phyloP scores from a whole-genome alignment of 2,888 invertebrate species.

The Ochropacha duplaris region DNA sequence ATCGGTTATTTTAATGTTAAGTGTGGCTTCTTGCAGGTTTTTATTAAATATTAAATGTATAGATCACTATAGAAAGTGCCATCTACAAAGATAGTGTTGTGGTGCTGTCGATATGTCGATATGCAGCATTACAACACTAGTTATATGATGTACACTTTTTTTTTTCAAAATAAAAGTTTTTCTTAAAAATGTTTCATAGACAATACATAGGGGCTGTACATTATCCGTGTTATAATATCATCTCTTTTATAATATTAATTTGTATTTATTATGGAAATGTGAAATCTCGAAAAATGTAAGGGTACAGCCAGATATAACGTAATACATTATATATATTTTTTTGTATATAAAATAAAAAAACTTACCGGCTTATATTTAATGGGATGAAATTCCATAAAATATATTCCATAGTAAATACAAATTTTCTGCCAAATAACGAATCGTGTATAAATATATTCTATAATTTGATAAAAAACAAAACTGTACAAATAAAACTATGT shows the following conservation, averaged over 20 bases:
- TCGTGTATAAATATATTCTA: not conserved
- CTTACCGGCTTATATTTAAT: not conserved
- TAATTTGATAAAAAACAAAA: not conserved
- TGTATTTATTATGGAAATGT: not conserved
- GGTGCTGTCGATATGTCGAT: too few species aligned
- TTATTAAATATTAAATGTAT: too few species aligned
- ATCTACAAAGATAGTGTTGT: too few species aligned
- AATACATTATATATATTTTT: not conserved
- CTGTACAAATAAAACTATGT: not conserved
- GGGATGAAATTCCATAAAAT: not conserved
- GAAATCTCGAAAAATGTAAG: not conserved
- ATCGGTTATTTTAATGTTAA: slow-evolving; percentile 6
- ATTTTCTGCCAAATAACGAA: not conserved
- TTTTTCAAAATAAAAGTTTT: not conserved
- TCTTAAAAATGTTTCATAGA: not conserved
- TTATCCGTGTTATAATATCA: not conserved
- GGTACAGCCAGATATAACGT: not conserved
- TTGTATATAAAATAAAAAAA: not conserved
- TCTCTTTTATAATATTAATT: not conserved
- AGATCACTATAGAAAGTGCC: too few species aligned
- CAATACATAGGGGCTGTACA: not conserved
- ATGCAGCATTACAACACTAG: too few species aligned
- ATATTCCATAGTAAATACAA: slow-evolving; percentile 1
- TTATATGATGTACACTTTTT: too few species aligned
- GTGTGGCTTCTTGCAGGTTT: slow-evolving; percentile 2